A percentile compares a stretch with the other conserved stretches of the same genome.
These are phyloP conservation scores for Hydrotaea cyrtoneurina DNA, from an alignment of 2,888 invertebrate genomes.

Conservation along the genomic window DNA sequence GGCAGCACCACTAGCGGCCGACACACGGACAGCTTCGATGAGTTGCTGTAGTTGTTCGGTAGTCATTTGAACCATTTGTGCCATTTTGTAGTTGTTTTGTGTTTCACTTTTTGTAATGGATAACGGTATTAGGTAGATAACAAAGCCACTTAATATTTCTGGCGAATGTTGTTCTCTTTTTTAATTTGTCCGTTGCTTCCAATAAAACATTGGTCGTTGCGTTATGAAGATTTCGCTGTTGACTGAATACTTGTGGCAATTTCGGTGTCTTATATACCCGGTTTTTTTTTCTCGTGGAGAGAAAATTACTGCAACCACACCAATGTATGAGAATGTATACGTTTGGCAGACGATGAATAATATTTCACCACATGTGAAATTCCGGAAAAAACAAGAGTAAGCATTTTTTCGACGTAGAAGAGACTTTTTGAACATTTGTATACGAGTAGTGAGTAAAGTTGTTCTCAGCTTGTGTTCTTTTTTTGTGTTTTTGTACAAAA, in stretches of 20 bases:
- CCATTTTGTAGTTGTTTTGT: conserved; percentile 65
- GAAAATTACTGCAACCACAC: background rate
- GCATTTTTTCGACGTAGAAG: no score
- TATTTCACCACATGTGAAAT: conserved; percentile 4
- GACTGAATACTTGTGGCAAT: conserved; percentile 18
- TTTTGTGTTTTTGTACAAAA: no score
- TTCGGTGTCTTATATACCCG: conserved; percentile 43
- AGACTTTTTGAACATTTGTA: no score
- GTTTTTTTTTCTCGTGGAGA: background rate
- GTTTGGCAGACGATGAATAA: conserved; percentile 13
- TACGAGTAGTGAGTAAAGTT: no score
- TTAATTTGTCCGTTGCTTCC: conserved; percentile 19
- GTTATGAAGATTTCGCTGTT: conserved; percentile 45
- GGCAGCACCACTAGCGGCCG: conserved; percentile 68
- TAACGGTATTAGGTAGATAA: conserved; percentile 39
- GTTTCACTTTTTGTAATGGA: conserved; percentile 1
- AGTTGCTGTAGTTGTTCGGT: conserved; percentile 75
- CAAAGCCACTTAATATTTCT: conserved; percentile 55
- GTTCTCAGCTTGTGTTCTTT: no score
- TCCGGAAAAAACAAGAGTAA: background rate
- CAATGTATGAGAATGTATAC: background rate
- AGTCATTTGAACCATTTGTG: conserved; percentile 72
- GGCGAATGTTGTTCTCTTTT: conserved; percentile 60
- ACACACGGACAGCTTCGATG: conserved; percentile 73
- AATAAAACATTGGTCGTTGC: conserved; percentile 31